Evolutionary conservation across 2,797 vertebrate genomes (phyloP), one percentile per base, ranked within the genome.

Genomic region (Heterohyrax brucei): DNA sequence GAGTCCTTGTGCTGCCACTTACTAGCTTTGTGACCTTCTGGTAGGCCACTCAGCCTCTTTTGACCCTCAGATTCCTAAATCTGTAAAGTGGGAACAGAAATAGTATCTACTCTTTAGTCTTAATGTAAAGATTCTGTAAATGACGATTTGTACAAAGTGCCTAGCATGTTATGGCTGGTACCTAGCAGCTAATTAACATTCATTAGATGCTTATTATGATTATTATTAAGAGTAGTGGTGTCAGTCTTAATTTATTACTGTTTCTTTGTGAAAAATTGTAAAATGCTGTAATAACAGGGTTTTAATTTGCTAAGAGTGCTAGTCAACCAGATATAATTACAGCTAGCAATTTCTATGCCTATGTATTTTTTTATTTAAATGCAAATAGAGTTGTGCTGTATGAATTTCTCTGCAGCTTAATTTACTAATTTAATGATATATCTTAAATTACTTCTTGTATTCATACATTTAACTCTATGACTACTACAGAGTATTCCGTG

Each of bases 251-350:
- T 87, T 86, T 24, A 12, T 10, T 89, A 84, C 56, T 92, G 5
- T 79, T 96, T 91, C 44, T 89, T 86, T 78, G 26, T 93, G 75
- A 61, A 68, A 75, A 89, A 70, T 53, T 86, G 48, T 70, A 82
- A 96, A 94, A 78, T 94, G 66, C 95, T 89, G 28, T 10, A 78
- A 33, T 78, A 89, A 70, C 88, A 93, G 28, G 56, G 88, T 79
- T 95, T 94, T 77, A 82, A 39, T 89, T 24, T 3, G 10, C 18
- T 72, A 81, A 84, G 22, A 6, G 5, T 93, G 53, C 56, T 85
- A n/a, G 59, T 93, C 26, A 91, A 82, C 14, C 39, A 83, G 33
- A 56, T 79, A 14, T 79, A 92, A 82, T 66, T 28, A 92, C 28
- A 85, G 68, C 50, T 76, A 84, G 62, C 28, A 79, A 33, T 89